A percentile compares a stretch with the other conserved stretches of the same genome.
These are phyloP conservation scores for Solea solea DNA, from an alignment of 2,113 vertebrate species.

Conservation along the genomic window DNA sequence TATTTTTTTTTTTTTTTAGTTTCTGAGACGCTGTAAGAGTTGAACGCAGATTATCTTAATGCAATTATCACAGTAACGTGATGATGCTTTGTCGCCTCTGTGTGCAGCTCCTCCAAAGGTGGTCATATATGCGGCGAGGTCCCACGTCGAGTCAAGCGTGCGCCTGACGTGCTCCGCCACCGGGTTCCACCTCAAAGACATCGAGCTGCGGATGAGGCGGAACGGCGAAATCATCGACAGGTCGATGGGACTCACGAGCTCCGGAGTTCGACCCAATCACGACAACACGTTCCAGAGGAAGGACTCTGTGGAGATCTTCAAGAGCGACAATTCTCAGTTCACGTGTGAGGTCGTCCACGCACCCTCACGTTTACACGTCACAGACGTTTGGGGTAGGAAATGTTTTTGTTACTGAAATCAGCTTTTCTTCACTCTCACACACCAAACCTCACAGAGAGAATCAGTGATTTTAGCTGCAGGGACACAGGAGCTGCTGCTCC, in stretches of 20 bases:
- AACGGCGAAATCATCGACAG: accelerated
- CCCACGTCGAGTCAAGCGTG: accelerated
- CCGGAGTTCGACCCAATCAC: constrained; percentile 31
- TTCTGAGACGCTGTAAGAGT: too few species aligned
- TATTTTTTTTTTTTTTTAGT: too few species aligned
- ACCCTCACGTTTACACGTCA: accelerated
- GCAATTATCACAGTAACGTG: too few species aligned
- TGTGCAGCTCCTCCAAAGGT: constrained; percentile 38
- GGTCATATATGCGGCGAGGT: accelerated
- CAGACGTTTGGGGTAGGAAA: constrained; percentile 34
- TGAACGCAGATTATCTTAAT: too few species aligned
- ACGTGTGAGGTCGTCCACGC: constrained; percentile 20
- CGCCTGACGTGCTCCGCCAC: constrained; percentile 64
- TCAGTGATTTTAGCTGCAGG: too few species aligned
- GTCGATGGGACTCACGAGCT: neutral
- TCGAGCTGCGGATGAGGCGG: constrained; percentile 18
- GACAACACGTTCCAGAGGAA: constrained; percentile 56
- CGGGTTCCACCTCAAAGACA: constrained; percentile 56
- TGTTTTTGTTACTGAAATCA: too few species aligned
- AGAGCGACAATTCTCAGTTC: neutral
- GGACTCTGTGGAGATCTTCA: constrained; percentile 44
- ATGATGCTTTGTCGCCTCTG: neutral
- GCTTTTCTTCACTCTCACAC: too few species aligned
- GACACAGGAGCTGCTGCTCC: too few species aligned
- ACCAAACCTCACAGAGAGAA: too few species aligned